These are phyloP conservation scores for Drosophila kokeensis DNA, from an alignment of 2,888 invertebrate genomes.

Conservation along the genomic window DNA sequence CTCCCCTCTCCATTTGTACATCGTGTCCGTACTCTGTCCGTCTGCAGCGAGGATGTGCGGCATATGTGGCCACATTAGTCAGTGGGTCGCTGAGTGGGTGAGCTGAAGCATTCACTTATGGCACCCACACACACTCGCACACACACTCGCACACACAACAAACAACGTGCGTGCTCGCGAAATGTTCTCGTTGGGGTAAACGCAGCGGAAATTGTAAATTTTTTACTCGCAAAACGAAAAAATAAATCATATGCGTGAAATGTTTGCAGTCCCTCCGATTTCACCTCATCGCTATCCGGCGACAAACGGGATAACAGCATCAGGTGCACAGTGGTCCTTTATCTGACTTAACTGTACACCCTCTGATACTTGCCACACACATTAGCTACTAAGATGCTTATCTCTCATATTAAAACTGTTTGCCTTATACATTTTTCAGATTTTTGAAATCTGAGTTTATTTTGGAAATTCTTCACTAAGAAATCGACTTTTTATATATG, in stretches of 20 bases:
- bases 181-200: slow-evolving; percentile 58
- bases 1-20: not conserved
- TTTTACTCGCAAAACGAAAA: slow-evolving; percentile 60
- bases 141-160: slow-evolving; percentile 14
- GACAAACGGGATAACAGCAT: slow-evolving; percentile 42
- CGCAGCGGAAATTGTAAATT: slow-evolving; percentile 69
- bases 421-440: too few relatives aligned
- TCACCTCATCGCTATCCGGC: slow-evolving; percentile 1
- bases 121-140: slow-evolving; percentile 4
- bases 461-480: not conserved
- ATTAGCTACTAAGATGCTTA: not conserved
- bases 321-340: slow-evolving; percentile 49
- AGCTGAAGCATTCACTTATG: slow-evolving; percentile 39
- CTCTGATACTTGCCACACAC: not conserved
- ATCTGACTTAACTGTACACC: not conserved
- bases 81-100: slow-evolving; percentile 52
- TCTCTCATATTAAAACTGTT: not conserved
- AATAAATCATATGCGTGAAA: slow-evolving; percentile 69
- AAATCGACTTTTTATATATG: not conserved
- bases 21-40: slow-evolving; percentile 10
- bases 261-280: slow-evolving; percentile 51
- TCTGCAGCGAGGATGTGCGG: slow-evolving; percentile 44
- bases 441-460: not conserved
- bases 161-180: slow-evolving; percentile 40
- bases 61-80: slow-evolving; percentile 65